Evolutionary conservation across 1,140 invertebrate genomes (phyloP).

Genomic region (Proales similis): DNA sequence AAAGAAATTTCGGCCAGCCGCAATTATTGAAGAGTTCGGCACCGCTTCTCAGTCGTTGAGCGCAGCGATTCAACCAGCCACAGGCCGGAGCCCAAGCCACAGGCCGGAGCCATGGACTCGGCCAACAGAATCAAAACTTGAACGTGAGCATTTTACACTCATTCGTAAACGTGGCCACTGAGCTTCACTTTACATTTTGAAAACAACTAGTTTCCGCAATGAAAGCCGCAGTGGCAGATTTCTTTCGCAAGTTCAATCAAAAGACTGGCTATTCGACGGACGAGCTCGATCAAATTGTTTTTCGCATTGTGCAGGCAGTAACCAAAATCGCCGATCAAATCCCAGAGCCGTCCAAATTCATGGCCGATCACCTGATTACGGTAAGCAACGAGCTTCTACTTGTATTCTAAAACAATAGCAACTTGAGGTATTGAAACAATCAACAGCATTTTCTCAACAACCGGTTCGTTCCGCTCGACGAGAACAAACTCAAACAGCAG

Average conservation of each 20-base stretch:
- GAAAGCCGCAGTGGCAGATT: slow-evolving; percentile 24
- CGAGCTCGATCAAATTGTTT: slow-evolving; percentile 12
- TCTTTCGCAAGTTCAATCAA: slow-evolving; percentile 34
- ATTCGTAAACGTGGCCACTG: no score
- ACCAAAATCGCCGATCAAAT: not conserved
- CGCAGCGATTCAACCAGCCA: no score
- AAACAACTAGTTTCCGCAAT: no score
- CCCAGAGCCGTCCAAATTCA: slow-evolving; percentile 23
- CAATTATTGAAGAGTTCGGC: no score
- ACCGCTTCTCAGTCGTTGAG: no score
- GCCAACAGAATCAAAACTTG: no score
- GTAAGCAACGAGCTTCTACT: not conserved
- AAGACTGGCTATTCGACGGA: slow-evolving; percentile 30
- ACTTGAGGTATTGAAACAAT: not conserved
- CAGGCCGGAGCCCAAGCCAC: no score
- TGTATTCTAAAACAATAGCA: not conserved
- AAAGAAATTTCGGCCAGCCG: no score
- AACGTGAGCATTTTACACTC: no score
- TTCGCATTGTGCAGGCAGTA: slow-evolving; percentile 5
- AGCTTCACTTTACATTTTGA: no score
- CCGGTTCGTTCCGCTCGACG: slow-evolving; percentile 21
- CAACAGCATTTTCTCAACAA: slow-evolving; percentile 28
- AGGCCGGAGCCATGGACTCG: no score
- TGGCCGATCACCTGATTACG: slow-evolving; percentile 11
- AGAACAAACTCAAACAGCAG: slow-evolving; percentile 19